phyloP scores from a whole-genome alignment of 2,113 vertebrate species.

The Pollachius pollachius region DNA sequence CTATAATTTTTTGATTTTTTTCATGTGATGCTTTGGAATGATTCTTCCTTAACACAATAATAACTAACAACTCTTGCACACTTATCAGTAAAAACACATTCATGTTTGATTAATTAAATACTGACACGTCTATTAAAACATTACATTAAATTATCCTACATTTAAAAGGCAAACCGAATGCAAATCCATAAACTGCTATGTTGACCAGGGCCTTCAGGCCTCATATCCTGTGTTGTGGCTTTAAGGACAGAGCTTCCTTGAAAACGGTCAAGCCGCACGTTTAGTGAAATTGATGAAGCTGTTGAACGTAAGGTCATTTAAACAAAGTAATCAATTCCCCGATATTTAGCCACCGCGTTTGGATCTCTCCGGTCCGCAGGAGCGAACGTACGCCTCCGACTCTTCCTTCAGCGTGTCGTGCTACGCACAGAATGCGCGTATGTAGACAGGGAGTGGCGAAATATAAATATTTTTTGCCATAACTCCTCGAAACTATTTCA shows the following conservation, averaged over 20 bases:
- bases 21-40: too few species aligned
- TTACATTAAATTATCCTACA: too few species aligned
- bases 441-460: slow-evolving; percentile 52
- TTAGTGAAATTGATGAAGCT: slow-evolving; percentile 65
- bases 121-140: too few species aligned
- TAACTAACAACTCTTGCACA: too few species aligned
- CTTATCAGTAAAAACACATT: too few species aligned
- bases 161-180: background rate
- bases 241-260: slow-evolving; percentile 72
- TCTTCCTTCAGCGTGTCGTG: background rate
- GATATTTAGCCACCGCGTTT: slow-evolving; percentile 17
- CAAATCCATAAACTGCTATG: background rate
- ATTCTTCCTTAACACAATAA: background rate
- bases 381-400: background rate
- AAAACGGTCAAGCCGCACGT: slow-evolving; percentile 70
- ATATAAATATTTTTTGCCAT: slow-evolving; percentile 35
- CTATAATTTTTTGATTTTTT: background rate
- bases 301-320: slow-evolving; percentile 52
- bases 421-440: slow-evolving; percentile 27
- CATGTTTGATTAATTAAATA: too few species aligned
- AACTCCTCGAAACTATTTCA: background rate
- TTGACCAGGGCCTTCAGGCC: too few species aligned
- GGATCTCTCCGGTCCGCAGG: background rate
- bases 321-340: slow-evolving; percentile 49
- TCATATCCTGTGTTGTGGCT: slow-evolving; percentile 59